Evolutionary conservation across 1,140 invertebrate species (phyloP).

Genomic region (Papilio aristodemus): DNA sequence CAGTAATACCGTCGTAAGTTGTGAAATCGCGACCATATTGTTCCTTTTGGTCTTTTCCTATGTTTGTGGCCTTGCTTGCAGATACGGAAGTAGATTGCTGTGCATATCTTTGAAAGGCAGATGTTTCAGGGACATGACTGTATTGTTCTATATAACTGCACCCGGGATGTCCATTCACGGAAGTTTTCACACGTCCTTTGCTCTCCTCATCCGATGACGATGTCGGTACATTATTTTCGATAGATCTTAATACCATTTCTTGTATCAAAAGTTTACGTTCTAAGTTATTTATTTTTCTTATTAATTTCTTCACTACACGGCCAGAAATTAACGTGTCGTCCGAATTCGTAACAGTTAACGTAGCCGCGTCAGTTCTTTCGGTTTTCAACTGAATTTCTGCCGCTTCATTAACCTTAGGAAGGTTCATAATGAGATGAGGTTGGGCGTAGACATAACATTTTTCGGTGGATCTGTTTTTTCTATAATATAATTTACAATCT

Average conservation of each 20-base stretch:
- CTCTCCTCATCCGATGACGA: conserved; percentile 63
- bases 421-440: conserved; percentile 58
- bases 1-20: conserved; percentile 69
- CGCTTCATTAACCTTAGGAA: conserved; percentile 50
- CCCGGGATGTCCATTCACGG: conserved; percentile 49
- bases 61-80: conserved; percentile 62
- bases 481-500: conserved; percentile 39
- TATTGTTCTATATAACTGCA: conserved; percentile 74
- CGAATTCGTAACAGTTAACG: conserved; percentile 52
- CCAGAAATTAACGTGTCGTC: conserved; percentile 44
- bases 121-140: conserved; percentile 70
- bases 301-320: conserved; percentile 51
- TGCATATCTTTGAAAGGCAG: conserved; percentile 67
- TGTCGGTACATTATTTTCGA: conserved; percentile 53
- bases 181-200: conserved; percentile 46
- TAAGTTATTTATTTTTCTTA: conserved; percentile 63
- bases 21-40: conserved; percentile 74
- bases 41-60: conserved; percentile 71
- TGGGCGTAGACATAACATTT: conserved; percentile 60
- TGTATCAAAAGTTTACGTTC: conserved; percentile 65
- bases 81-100: conserved; percentile 60
- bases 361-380: conserved; percentile 58
- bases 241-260: conserved; percentile 67
- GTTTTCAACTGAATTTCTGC: conserved; percentile 44
- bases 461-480: conserved; percentile 46